Percentiles rank a stretch among this genome's conserved stretches.
These are phyloP conservation scores for Chionomys nivalis DNA, from an alignment of 2,113 vertebrate species.

Conservation along the genomic window DNA sequence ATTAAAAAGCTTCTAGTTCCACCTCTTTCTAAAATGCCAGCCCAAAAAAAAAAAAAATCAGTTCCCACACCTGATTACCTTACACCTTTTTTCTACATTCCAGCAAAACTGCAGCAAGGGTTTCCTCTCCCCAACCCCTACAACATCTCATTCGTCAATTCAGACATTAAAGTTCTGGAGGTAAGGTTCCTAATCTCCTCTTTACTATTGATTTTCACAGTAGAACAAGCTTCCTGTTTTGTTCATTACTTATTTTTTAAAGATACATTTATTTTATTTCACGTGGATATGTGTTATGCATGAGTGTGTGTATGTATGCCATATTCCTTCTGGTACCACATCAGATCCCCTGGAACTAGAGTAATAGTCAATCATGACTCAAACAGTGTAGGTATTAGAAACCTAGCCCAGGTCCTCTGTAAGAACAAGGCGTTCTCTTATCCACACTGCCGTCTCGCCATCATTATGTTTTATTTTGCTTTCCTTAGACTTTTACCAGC, in stretches of 20 bases:
- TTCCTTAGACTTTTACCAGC: background rate
- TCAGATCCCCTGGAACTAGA: background rate
- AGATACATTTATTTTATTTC: background rate
- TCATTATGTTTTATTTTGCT: background rate
- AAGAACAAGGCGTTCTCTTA: background rate
- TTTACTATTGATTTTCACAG: background rate
- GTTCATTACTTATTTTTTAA: background rate
- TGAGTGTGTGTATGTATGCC: too few relatives aligned
- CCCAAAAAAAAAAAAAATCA: background rate
- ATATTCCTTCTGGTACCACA: too few relatives aligned
- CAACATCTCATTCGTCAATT: slow-evolving; percentile 78
- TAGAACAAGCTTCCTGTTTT: background rate
- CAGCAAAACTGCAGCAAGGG: slow-evolving; percentile 85
- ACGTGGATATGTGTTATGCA: background rate
- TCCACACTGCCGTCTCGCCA: too few relatives aligned
- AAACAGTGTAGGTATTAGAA: background rate
- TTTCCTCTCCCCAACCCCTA: slow-evolving; percentile 83
- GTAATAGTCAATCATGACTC: background rate
- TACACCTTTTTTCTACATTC: slow-evolving; percentile 56
- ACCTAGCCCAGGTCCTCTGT: background rate
- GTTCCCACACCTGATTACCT: background rate
- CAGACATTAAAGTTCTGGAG: slow-evolving; percentile 82
- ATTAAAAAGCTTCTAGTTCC: background rate
- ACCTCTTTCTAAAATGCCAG: slow-evolving; percentile 5
- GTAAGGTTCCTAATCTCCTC: slow-evolving; percentile 76